Percentiles rank a stretch among this genome's conserved stretches.
Evolutionary conservation across 2,113 vertebrate genomes (phyloP).

Genomic region (Tautogolabrus adspersus): DNA sequence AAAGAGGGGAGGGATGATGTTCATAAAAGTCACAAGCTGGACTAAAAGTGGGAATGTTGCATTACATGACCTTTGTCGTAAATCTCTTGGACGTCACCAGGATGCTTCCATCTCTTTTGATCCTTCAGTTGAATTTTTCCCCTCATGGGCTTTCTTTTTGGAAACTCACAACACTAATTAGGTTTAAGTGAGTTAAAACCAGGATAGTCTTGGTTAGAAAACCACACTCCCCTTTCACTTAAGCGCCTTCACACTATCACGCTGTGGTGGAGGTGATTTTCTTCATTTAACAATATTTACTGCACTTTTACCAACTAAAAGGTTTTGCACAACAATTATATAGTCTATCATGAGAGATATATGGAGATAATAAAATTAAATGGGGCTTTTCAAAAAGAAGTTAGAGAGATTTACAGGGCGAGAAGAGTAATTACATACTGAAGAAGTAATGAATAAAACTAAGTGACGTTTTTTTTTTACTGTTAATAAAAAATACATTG

Average conservation of each 20-base stretch:
- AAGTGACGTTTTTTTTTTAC: no score
- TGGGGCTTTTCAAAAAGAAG: constrained; percentile 6
- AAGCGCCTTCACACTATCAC: constrained; percentile 11
- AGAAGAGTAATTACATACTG: constrained; percentile 36
- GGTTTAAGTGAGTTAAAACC: constrained; percentile 46
- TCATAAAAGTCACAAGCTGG: neutral
- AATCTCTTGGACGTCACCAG: neutral
- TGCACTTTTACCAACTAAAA: neutral
- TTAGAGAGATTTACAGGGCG: neutral
- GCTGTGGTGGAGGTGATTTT: neutral
- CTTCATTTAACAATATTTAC: constrained; percentile 3
- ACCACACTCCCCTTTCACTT: neutral
- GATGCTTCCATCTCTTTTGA: neutral
- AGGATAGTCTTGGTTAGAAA: neutral
- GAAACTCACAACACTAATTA: constrained; percentile 8
- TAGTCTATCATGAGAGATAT: constrained; percentile 1
- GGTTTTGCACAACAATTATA: neutral
- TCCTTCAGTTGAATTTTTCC: neutral
- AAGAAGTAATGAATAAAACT: neutral
- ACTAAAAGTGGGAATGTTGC: neutral
- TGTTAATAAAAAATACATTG: no score
- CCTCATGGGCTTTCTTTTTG: constrained; percentile 27
- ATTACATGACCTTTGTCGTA: neutral
- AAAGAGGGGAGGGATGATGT: neutral
- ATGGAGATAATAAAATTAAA: constrained; percentile 15